Base-by-base conservation (phyloP, 2,888 invertebrate species). In the Siphlonurus alternatus region DNA sequence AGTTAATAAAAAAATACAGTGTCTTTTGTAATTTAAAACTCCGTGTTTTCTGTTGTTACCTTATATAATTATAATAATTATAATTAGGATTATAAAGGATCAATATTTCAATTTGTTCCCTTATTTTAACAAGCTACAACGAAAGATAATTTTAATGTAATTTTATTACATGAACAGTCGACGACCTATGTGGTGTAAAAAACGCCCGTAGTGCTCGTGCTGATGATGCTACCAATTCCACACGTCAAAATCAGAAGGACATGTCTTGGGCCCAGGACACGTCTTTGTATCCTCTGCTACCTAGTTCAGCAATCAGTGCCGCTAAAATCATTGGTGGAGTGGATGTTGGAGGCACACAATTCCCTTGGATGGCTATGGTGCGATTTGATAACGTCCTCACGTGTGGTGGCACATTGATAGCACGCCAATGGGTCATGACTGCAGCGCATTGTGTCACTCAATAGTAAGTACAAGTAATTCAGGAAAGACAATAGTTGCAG, bases 401-500 rank as follows among this genome's bases (percentile, higher is more conserved):
- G 7, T 61, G 61, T 25, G 38, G 61, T 18, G 61, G 25, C 2
- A 61, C 61, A 3, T 38, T 61, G n/a, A 25, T 61, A 25, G 38
- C 24, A 19, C 61, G 38, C 3, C 25, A 61, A 5, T 61, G 61
- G 61, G 25, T 61, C 18, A 15, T 24, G 18, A 61, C 61, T n/a
- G 61, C 61, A 25, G 61, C 61, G 20, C 61, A 61, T 24, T 61
- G 61, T n/a, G 61, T 61, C 56, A 56, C 56, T 56, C 22, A 18
- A 18, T 56, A 56, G 56, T 56, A 56, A 56, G n/a, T 22, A 10
- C 10, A 15, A 15, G 10, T n/a, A n/a, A n/a, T n/a, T n/a, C n/a
- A n/a, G n/a, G n/a, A n/a, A n/a, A n/a, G n/a, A n/a, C n/a, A n/a
- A n/a, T n/a, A n/a, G n/a, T n/a, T n/a, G n/a, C n/a, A n/a, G n/a